A percentile compares a stretch with the other conserved stretches of the same genome.
These are phyloP conservation scores for Capreolus pygargus DNA, from an alignment of 2,113 vertebrate species.

Conservation along the genomic window DNA sequence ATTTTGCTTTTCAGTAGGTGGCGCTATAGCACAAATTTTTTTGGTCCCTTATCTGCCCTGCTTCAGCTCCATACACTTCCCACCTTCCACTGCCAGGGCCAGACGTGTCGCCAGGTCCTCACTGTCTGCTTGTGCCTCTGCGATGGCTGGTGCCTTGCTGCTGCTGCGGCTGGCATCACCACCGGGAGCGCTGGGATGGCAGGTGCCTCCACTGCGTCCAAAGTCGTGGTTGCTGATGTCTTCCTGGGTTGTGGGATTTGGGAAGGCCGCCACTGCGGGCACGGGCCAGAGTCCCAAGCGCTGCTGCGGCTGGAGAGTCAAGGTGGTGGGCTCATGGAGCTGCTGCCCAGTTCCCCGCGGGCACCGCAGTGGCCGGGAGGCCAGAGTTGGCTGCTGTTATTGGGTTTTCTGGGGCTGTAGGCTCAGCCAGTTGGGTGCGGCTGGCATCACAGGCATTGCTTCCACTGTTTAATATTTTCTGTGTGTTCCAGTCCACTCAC, in stretches of 20 bases:
- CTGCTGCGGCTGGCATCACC: not conserved
- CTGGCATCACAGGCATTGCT: not conserved
- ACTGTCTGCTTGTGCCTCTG: not conserved
- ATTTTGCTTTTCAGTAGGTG: not conserved
- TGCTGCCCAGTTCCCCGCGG: not conserved
- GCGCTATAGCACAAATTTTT: not conserved
- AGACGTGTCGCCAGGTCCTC: not conserved
- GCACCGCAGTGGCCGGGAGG: not conserved
- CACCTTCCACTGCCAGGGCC: not conserved
- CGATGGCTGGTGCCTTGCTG: not conserved
- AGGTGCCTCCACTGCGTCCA: fast-evolving
- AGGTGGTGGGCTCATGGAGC: not conserved
- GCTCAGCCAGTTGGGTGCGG: fast-evolving
- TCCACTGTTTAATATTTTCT: not conserved
- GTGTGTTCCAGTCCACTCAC: not conserved
- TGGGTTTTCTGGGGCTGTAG: not conserved
- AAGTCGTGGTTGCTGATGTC: not conserved
- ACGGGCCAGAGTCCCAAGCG: not conserved
- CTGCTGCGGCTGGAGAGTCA: not conserved
- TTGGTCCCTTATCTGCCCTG: not conserved
- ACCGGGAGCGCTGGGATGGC: not conserved
- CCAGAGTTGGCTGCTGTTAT: not conserved
- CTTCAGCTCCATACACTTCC: not conserved
- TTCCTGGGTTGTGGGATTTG: not conserved
- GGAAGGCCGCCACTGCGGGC: not conserved